Evolutionary conservation across 2,113 vertebrate genomes (phyloP).

Genomic region (Geothlypis trichas): DNA sequence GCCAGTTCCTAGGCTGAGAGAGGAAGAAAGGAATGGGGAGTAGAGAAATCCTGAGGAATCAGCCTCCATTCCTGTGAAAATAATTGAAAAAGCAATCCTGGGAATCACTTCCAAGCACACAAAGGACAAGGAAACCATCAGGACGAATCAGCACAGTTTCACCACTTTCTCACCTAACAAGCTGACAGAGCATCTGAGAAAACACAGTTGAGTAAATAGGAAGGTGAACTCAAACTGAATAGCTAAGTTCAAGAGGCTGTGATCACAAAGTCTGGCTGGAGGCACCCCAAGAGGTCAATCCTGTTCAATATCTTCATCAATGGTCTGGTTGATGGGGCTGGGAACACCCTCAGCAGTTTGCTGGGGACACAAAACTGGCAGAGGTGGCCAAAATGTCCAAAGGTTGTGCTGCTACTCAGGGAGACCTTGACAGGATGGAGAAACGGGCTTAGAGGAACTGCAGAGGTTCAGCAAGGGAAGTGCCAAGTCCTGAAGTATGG

Average conservation of each 20-base stretch:
- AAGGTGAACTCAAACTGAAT: not conserved
- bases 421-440: not conserved
- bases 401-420: rapidly evolving
- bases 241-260: not conserved
- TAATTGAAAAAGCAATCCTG: not conserved
- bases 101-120: not conserved
- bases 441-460: not conserved
- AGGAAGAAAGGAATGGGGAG: not conserved
- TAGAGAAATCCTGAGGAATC: not conserved
- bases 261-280: not conserved
- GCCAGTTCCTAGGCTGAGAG: not conserved
- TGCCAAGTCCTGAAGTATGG: not conserved
- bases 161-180: not conserved
- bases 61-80: not conserved
- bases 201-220: not conserved
- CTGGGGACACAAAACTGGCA: not conserved
- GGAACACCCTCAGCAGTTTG: not conserved
- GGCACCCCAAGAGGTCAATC: not conserved
- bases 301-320: not conserved
- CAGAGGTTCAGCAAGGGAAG: not conserved
- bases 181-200: not conserved
- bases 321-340: not conserved
- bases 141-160: not conserved
- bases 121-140: not conserved
- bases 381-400: not conserved